Evolutionary conservation across 2,113 vertebrate genomes (phyloP).

Genomic region (Vulpes lagopus): DNA sequence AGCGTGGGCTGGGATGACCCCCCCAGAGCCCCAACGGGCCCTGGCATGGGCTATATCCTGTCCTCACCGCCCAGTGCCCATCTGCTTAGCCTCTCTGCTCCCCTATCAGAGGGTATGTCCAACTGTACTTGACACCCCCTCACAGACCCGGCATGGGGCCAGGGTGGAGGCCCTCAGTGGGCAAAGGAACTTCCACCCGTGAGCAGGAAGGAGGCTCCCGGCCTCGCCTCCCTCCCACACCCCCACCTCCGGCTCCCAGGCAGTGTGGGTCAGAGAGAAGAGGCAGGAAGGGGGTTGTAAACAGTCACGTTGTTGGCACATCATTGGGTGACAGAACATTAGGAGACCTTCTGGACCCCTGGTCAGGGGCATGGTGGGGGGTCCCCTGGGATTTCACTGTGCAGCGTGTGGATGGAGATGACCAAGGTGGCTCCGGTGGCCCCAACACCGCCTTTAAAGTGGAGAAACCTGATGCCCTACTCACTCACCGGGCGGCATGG

Average conservation of each 20-base stretch:
- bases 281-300: neutral
- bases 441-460: neutral
- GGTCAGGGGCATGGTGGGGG: neutral
- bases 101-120: neutral
- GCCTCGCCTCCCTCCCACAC: rapidly evolving
- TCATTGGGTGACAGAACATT: neutral
- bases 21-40: neutral
- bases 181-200: neutral
- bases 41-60: neutral
- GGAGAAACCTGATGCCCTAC: neutral
- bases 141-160: neutral
- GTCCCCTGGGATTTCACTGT: neutral
- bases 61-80: neutral
- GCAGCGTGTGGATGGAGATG: too few species aligned
- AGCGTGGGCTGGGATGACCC: neutral
- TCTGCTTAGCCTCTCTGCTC: neutral
- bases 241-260: neutral
- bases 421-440: neutral
- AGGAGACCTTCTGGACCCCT: neutral
- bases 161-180: neutral
- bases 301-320: neutral
- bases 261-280: neutral
- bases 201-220: neutral
- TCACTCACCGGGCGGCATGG: neutral
- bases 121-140: neutral